Conservation (phyloP, 2,888 invertebrate species). For the Pegoplata infirma region DNA sequence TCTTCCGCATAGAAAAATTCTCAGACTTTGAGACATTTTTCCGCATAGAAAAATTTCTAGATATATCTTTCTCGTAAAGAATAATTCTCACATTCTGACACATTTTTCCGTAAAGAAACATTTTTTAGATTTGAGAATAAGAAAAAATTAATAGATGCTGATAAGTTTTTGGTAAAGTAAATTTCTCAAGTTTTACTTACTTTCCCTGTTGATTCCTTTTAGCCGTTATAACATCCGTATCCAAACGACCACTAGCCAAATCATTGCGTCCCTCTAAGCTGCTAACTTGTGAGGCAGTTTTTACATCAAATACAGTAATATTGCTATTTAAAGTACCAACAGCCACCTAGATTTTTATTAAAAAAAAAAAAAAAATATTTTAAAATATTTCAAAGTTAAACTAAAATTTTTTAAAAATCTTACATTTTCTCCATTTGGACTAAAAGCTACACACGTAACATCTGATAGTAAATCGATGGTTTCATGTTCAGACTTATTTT, state of each 20-base stretch:
- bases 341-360: conserved; percentile 86
- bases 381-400: background rate
- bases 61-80: too few relatives aligned
- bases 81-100: too few relatives aligned
- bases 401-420: conserved; percentile 21
- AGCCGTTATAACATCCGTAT: conserved; percentile 91
- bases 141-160: too few relatives aligned
- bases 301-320: conserved; percentile 88
- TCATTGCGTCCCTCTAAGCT: conserved; percentile 94
- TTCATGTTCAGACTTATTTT: conserved; percentile 88
- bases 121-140: too few relatives aligned
- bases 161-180: too few relatives aligned
- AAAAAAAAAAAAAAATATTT: background rate
- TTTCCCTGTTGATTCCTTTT: conserved; percentile 90
- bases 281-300: conserved; percentile 84
- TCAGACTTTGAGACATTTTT: too few relatives aligned
- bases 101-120: too few relatives aligned
- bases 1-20: too few relatives aligned
- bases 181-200: conserved; percentile 84
- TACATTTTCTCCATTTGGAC: conserved; percentile 93
- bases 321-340: conserved; percentile 94
- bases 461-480: conserved; percentile 88
- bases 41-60: too few relatives aligned
- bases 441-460: conserved; percentile 89
- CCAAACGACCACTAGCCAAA: conserved; percentile 89